Percentiles rank a stretch among this genome's conserved stretches.
These are phyloP conservation scores for Globodera rostochiensis DNA, from an alignment of 1,140 invertebrate species.

Conservation along the genomic window DNA sequence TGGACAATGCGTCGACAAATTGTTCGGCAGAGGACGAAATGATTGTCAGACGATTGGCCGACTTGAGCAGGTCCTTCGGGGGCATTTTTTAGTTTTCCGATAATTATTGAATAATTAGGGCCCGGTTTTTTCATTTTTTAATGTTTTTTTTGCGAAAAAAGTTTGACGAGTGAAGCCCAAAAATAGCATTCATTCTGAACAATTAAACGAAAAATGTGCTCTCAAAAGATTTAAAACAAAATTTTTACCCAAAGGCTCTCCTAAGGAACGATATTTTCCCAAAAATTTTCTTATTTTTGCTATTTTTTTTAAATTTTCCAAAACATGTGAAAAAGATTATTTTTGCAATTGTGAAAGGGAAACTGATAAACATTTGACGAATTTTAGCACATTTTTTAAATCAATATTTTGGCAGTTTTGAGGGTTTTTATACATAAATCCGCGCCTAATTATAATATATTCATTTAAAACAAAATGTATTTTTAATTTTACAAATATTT, in stretches of 20 bases:
- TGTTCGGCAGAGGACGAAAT: background rate
- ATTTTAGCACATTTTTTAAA: too few species aligned
- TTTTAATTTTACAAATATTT: too few species aligned
- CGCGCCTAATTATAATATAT: too few species aligned
- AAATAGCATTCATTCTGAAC: background rate
- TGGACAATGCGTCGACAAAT: background rate
- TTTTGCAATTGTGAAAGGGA: too few species aligned
- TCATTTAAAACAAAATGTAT: too few species aligned
- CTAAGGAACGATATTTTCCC: background rate
- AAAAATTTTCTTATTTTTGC: background rate
- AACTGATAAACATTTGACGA: too few species aligned
- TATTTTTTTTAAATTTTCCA: too few species aligned
- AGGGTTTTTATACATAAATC: too few species aligned
- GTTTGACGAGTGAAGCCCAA: too few species aligned
- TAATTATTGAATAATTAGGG: background rate
- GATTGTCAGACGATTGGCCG: background rate
- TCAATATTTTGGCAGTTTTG: too few species aligned
- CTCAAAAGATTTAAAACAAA: background rate
- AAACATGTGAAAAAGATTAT: too few species aligned
- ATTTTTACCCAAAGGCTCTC: background rate
- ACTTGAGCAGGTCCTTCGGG: background rate
- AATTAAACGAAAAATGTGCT: background rate
- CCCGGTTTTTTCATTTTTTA: background rate
- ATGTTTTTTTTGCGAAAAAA: background rate
- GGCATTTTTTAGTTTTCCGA: background rate